Conservation (phyloP, 53 echinoderm and acorn worm species). For the Zoroaster sp. region DNA sequence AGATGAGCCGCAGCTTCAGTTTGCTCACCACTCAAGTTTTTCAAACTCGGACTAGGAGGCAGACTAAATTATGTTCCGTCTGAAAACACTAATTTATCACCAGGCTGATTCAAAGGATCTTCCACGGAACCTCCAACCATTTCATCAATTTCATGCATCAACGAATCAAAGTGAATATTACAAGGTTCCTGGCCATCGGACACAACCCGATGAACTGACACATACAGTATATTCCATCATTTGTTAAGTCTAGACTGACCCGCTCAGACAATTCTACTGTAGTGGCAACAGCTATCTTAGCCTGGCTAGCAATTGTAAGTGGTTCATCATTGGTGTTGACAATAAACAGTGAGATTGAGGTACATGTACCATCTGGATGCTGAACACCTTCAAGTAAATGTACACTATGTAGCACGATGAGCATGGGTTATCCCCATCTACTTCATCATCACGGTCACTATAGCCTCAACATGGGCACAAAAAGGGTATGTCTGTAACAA, state of each 20-base stretch:
- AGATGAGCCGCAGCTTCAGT: conserved; percentile 13
- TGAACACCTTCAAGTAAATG: conserved; percentile 13
- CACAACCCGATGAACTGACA: background rate
- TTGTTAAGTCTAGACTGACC: background rate
- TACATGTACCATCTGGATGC: background rate
- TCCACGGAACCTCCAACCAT: background rate
- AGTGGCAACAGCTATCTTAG: background rate
- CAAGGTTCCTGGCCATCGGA: background rate
- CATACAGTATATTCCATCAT: background rate
- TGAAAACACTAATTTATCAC: background rate
- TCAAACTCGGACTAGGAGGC: background rate
- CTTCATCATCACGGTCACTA: background rate
- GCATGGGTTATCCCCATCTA: background rate
- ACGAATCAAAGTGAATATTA: background rate
- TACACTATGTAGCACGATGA: background rate
- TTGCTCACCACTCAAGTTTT: background rate
- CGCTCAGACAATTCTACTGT: background rate
- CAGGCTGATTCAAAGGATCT: background rate
- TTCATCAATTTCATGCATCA: background rate
- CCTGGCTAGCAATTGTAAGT: background rate
- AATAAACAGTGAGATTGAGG: background rate
- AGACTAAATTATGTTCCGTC: background rate
- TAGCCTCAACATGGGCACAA: background rate
- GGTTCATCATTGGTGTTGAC: background rate
- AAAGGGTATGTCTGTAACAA: background rate